These are phyloP conservation scores for Idaea biselata DNA, from an alignment of 2,888 invertebrate species.

Conservation along the genomic window DNA sequence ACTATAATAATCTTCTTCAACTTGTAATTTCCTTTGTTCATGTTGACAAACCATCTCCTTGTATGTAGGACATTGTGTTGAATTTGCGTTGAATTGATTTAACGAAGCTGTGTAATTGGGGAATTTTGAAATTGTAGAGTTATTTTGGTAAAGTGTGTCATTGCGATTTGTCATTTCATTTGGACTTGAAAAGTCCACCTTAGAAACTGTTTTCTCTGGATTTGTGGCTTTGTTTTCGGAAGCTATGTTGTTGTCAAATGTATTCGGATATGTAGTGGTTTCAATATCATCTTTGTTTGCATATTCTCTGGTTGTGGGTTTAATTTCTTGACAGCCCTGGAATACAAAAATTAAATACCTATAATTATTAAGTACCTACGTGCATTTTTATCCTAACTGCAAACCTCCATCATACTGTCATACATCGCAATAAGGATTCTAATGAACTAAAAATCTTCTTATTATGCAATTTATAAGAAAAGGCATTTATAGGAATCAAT, in stretches of 20 bases:
- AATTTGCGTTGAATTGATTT: conserved; percentile 26
- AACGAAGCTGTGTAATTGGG: too few relatives aligned
- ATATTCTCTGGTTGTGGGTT: not conserved
- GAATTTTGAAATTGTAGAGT: not conserved
- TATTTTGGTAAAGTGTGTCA: not conserved
- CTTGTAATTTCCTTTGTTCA: conserved; percentile 59
- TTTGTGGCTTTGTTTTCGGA: not conserved
- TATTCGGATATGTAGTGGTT: not conserved
- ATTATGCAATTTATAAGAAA: too few relatives aligned
- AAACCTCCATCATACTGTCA: too few relatives aligned
- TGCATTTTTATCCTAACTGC: too few relatives aligned
- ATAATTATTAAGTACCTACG: too few relatives aligned
- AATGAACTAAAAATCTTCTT: too few relatives aligned
- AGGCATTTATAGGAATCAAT: too few relatives aligned
- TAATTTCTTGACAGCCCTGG: not conserved
- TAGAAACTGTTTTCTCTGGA: not conserved
- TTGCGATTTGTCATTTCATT: too few relatives aligned
- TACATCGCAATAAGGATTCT: too few relatives aligned
- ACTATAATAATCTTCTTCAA: conserved; percentile 69
- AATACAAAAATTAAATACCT: not conserved
- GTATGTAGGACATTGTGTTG: conserved; percentile 47
- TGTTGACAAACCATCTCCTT: conserved; percentile 58
- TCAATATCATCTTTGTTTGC: not conserved
- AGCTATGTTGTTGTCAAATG: not conserved
- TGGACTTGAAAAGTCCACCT: too few relatives aligned